Conservation (phyloP, 2,888 invertebrate species). For the Magallana nippona region DNA sequence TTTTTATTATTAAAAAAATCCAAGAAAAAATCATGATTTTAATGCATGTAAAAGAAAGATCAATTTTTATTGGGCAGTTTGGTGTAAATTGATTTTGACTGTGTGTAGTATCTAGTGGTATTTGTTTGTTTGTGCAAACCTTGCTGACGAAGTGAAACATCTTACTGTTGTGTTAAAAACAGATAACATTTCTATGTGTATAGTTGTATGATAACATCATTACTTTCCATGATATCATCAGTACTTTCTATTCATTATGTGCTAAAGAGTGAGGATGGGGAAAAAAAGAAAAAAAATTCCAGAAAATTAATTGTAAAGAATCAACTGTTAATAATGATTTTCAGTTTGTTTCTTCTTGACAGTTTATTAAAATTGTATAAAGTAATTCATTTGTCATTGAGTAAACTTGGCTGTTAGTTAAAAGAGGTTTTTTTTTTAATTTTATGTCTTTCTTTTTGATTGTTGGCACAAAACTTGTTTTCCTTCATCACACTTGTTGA, state of each 20-base stretch:
- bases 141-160: neutral
- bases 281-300: no score
- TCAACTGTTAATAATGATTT: no score
- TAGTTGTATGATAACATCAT: neutral
- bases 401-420: no score
- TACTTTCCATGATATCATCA: no score
- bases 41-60: slow-evolving; percentile 22
- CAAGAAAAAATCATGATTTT: slow-evolving; percentile 22
- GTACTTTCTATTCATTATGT: no score
- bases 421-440: no score
- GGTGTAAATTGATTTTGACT: neutral
- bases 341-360: no score
- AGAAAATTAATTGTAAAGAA: no score
- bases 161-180: neutral
- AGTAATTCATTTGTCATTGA: no score
- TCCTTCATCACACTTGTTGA: slow-evolving; percentile 29
- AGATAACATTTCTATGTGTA: neutral
- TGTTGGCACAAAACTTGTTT: neutral
- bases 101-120: neutral
- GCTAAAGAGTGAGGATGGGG: no score
- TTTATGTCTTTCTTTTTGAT: no score
- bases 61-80: slow-evolving; percentile 27
- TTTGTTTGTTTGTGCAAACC: neutral
- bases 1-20: slow-evolving; percentile 22
- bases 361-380: no score